Evolutionary conservation across 2,797 vertebrate species (phyloP), one percentile per base, ranked within the genome.

Genomic region (Enteromius viviparus): DNA sequence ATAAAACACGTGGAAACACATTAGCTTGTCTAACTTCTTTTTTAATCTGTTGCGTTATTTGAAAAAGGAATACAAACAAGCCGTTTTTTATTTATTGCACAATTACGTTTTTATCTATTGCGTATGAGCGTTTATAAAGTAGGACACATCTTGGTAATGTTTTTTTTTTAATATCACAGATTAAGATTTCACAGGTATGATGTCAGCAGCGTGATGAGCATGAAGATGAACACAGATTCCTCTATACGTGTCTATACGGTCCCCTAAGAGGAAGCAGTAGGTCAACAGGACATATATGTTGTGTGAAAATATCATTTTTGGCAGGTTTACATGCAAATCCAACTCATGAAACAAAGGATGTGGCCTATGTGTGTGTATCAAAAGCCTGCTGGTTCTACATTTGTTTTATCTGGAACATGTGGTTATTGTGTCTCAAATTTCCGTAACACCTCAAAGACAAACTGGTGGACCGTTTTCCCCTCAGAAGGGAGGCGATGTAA

Each of bases 391-490:
- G 0, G n/a, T 15, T 65, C 21, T 23, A 29, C 10, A 23, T 29
- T 83, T 17, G 51, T 83, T 83, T 45, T 49, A 83, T 58, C 51
- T 69, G 66, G 29, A 83, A 37, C 53, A 53, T 23, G 75, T 70
- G 65, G 40, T 83, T 77, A 77, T 83, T 78, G 75, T 83, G 53
- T 77, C 9, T 26, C 29, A 34, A 47, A 78, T 70, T 78, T 62
- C 65, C 71, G 4, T 58, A 65, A 76, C 72, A 82, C 72, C 82
- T 83, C 66, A 77, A 78, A 83, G 75, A 83, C 65, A 53, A 62
- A 51, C 37, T 17, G 49, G 49, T n/a, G 49, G 62, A 23, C 64
- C 12, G 14, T 70, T 80, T 82, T 82, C 51, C 74, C 49, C 26
- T 42, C 62, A 76, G 72, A 76, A 55, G 3, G 62, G 47, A 69